Conservation (phyloP, 2,888 invertebrate genomes). For the Strigamia transsilvanica region DNA sequence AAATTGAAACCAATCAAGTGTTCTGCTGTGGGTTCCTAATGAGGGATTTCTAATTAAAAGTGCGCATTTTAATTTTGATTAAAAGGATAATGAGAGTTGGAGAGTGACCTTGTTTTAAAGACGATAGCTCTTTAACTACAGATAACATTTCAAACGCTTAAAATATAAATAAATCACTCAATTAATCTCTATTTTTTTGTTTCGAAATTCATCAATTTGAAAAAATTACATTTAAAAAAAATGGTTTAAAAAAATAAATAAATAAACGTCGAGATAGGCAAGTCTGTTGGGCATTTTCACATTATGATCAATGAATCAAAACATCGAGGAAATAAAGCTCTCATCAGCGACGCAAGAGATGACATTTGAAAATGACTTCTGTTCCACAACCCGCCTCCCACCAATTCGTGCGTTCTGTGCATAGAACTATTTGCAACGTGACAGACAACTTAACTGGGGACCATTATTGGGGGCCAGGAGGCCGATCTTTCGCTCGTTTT, state of each 20-base stretch:
- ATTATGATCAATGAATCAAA: constrained; percentile 15
- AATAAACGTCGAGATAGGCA: not conserved
- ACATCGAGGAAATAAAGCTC: not conserved
- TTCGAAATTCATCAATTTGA: no score
- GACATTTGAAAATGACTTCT: constrained; percentile 42
- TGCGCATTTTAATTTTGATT: constrained; percentile 38
- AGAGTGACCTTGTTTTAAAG: constrained; percentile 38
- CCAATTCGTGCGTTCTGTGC: constrained; percentile 5
- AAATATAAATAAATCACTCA: not conserved
- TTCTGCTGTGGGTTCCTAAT: constrained; percentile 38
- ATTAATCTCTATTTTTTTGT: no score
- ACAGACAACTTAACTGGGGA: constrained; percentile 48
- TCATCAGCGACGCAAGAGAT: constrained; percentile 24
- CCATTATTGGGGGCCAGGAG: constrained; percentile 52
- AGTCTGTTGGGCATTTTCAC: not conserved
- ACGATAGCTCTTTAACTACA: not conserved
- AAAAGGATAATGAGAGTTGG: constrained; percentile 38
- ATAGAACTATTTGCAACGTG: constrained; percentile 46
- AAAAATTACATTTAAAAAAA: not conserved
- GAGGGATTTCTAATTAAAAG: constrained; percentile 38
- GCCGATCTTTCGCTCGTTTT: constrained; percentile 50
- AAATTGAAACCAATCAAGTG: constrained; percentile 38
- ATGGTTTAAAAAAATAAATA: not conserved
- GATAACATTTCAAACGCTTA: not conserved
- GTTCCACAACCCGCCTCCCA: not conserved